Evolutionary conservation across 2,888 invertebrate genomes (phyloP).

Genomic region (Arge pagana): DNA sequence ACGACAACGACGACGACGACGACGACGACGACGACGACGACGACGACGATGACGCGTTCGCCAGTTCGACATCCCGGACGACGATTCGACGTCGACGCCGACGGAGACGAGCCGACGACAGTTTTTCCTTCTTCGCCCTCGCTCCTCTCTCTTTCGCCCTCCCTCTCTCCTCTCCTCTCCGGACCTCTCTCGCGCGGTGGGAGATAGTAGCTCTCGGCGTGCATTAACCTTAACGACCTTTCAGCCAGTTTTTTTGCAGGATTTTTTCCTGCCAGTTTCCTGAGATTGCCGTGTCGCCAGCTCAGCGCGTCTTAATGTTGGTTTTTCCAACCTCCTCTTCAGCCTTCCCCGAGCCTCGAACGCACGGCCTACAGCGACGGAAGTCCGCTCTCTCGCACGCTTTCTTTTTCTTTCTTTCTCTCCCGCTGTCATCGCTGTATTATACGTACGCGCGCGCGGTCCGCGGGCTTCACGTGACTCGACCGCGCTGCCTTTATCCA

Average conservation of each 20-base stretch:
- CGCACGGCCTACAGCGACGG: background rate
- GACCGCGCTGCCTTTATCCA: too few relatives aligned
- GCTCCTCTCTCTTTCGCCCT: background rate
- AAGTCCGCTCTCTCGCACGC: background rate
- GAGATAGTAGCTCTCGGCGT: conserved; percentile 28
- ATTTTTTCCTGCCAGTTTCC: conserved; percentile 37
- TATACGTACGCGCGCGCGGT: conserved; percentile 5
- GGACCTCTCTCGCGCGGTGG: background rate
- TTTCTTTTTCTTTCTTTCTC: conserved; percentile 25
- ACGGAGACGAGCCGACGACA: too few relatives aligned
- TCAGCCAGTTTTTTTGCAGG: conserved; percentile 42
- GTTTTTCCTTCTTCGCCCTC: background rate
- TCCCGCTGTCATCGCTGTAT: conserved; percentile 4
- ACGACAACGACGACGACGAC: too few relatives aligned
- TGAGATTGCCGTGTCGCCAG: conserved; percentile 51
- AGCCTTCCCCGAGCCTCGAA: background rate
- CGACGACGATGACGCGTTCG: too few relatives aligned
- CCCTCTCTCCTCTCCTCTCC: background rate
- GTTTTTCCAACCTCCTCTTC: conserved; percentile 33
- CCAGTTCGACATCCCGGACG: too few relatives aligned
- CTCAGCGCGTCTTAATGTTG: conserved; percentile 52
- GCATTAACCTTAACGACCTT: conserved; percentile 53
- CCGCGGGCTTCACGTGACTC: too few relatives aligned
- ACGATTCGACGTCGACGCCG: too few relatives aligned
- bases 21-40: too few relatives aligned